phyloP scores from a whole-genome alignment of 2,888 invertebrate species.

The Ormia ochracea region DNA sequence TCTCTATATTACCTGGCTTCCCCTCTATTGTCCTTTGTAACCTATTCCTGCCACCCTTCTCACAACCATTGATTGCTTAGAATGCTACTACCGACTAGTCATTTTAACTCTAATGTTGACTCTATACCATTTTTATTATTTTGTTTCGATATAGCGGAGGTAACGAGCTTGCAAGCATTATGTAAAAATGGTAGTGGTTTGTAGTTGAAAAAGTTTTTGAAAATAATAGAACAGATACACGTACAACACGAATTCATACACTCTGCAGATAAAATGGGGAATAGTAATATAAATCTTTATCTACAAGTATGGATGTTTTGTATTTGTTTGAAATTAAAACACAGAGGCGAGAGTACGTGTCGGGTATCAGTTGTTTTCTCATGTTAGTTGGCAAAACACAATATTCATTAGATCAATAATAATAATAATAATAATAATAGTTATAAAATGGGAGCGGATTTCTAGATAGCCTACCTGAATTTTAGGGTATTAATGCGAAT shows the following conservation, averaged over 20 bases:
- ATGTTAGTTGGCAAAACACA: too few species aligned
- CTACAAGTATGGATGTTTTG: too few species aligned
- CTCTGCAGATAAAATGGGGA: background rate
- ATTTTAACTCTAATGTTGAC: conserved; percentile 19
- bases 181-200: conserved; percentile 33
- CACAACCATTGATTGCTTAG: conserved; percentile 18
- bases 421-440: too few species aligned
- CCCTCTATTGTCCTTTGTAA: background rate
- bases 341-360: too few species aligned
- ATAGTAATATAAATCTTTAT: too few species aligned
- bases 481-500: background rate
- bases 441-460: background rate
- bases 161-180: conserved; percentile 43
- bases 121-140: conserved; percentile 16
- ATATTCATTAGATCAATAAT: too few species aligned
- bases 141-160: conserved; percentile 42
- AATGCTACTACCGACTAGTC: conserved; percentile 31
- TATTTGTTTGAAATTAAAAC: too few species aligned
- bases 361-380: too few species aligned
- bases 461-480: background rate
- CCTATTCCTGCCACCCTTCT: background rate
- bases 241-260: background rate
- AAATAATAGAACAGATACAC: background rate
- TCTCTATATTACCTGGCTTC: conserved; percentile 30
- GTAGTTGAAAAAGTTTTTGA: background rate